These are phyloP conservation scores for Heliopora coerulea DNA, from an alignment of 92 coral and sea anemone genomes.

Conservation along the genomic window DNA sequence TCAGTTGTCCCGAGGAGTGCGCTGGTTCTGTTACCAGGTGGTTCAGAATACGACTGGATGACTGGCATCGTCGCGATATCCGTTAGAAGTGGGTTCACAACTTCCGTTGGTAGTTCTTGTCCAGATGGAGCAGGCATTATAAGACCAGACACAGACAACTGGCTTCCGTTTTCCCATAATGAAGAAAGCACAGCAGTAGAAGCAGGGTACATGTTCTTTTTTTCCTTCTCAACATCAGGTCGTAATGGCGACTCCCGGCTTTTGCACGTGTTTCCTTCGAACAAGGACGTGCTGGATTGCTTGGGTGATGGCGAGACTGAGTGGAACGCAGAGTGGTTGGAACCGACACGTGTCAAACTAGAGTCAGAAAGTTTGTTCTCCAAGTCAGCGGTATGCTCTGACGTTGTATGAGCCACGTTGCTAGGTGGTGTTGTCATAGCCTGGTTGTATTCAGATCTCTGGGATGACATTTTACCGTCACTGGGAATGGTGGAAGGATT, in stretches of 20 bases:
- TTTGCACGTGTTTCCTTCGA: background rate
- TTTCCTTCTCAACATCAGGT: background rate
- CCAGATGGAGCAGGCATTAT: background rate
- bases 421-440: background rate
- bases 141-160: background rate
- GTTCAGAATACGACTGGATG: background rate
- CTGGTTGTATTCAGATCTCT: too few relatives aligned
- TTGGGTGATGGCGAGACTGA: background rate
- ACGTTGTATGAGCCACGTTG: background rate
- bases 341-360: background rate
- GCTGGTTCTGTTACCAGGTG: background rate
- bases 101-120: background rate
- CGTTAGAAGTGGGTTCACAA: background rate
- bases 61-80: background rate
- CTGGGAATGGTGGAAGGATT: too few relatives aligned
- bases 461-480: too few relatives aligned
- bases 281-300: background rate
- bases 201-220: background rate
- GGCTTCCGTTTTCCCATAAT: slow-evolving; percentile 7
- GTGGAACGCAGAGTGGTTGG: background rate
- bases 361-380: background rate
- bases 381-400: background rate
- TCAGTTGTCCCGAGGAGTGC: background rate
- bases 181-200: background rate
- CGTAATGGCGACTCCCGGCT: slow-evolving; percentile 1